Evolutionary conservation across 2,113 vertebrate genomes (phyloP).

Genomic region (Nymphicus hollandicus): DNA sequence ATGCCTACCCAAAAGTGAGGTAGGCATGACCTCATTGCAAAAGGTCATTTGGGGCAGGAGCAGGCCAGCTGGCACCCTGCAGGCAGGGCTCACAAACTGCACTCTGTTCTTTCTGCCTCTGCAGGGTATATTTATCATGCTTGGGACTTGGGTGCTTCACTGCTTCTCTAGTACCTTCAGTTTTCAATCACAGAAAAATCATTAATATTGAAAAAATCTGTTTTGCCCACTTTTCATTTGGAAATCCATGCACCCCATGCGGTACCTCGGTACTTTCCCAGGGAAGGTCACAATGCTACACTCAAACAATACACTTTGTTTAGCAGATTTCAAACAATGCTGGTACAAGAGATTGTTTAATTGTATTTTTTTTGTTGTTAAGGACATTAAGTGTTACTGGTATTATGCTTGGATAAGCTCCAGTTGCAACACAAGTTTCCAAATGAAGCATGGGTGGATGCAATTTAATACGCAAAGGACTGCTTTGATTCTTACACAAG

Average conservation of each 20-base stretch:
- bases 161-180: not conserved
- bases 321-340: not conserved
- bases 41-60: not conserved
- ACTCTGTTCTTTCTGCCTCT: not conserved
- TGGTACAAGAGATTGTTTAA: not conserved
- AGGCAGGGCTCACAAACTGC: not conserved
- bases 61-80: not conserved
- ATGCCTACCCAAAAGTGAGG: not conserved
- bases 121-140: not conserved
- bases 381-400: not conserved
- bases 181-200: not conserved
- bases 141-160: not conserved
- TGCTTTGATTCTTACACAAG: conserved; percentile 9
- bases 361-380: conserved; percentile 44
- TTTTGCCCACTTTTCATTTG: not conserved
- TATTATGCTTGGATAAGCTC: not conserved
- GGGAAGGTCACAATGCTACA: fast-evolving
- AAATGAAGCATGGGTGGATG: not conserved
- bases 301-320: not conserved
- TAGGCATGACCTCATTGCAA: not conserved
- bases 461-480: not conserved
- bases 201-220: not conserved
- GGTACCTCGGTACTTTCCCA: not conserved
- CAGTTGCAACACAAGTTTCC: conserved; percentile 2
- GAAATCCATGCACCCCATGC: not conserved